Evolutionary conservation across 2,888 invertebrate genomes (phyloP).

Genomic region (Penaeus monodon): DNA sequence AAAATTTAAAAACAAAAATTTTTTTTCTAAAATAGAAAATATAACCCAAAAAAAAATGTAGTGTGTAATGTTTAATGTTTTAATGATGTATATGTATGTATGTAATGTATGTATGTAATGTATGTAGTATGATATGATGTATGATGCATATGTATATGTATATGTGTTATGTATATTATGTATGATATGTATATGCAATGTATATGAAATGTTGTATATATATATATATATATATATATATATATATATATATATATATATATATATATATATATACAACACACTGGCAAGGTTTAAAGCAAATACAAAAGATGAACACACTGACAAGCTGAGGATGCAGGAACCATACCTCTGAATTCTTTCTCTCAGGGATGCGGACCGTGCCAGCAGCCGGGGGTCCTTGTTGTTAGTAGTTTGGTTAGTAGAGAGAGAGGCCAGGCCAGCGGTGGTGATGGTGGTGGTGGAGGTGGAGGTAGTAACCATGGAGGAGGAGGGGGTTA

Average conservation of each 20-base stretch:
- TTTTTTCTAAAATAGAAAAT: no score
- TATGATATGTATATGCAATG: conserved; percentile 25
- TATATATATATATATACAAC: not conserved
- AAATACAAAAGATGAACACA: not conserved
- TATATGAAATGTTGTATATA: conserved; percentile 33
- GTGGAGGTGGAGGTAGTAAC: conserved; percentile 31
- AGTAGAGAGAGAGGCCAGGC: conserved; percentile 54
- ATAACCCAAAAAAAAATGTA: no score
- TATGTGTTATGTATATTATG: conserved; percentile 6
- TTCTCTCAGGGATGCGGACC: conserved; percentile 63
- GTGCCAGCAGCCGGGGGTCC: conserved; percentile 60
- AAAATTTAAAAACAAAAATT: no score
- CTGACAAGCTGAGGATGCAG: conserved; percentile 44
- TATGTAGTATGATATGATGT: no score
- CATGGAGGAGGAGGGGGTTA: conserved; percentile 44
- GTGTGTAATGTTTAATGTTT: no score
- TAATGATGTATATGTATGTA: no score
- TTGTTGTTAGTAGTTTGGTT: conserved; percentile 63
- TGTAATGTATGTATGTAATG: no score
- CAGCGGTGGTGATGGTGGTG: conserved; percentile 51
- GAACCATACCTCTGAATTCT: conserved; percentile 63
- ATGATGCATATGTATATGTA: no score
- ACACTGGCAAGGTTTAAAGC: conserved; percentile 1
- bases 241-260: conserved; percentile 1
- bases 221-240: conserved; percentile 34